Conservation (phyloP, 1,140 invertebrate species). For the Steinernema feltiae region DNA sequence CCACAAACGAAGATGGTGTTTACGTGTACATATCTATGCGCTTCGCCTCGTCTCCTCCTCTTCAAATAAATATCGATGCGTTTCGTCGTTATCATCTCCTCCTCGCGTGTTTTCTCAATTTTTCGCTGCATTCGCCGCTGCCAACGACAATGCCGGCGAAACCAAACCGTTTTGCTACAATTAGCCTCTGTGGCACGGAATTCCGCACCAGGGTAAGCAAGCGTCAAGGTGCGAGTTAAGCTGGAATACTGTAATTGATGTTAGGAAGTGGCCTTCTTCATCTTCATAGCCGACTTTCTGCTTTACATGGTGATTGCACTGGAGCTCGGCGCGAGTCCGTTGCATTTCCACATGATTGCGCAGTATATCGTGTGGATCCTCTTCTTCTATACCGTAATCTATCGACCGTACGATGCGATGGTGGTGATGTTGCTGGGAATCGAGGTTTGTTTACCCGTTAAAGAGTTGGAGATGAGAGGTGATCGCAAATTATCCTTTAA, state of each 20-base stretch:
- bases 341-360: background rate
- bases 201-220: background rate
- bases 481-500: no score
- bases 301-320: background rate
- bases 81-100: background rate
- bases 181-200: background rate
- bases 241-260: background rate
- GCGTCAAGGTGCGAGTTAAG: background rate
- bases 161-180: background rate
- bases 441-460: background rate
- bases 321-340: background rate
- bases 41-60: no score
- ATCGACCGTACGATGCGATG: background rate
- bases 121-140: background rate
- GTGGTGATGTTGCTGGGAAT: conserved; percentile 7
- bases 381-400: background rate
- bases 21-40: conserved; percentile 6
- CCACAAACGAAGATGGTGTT: background rate
- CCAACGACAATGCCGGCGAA: background rate
- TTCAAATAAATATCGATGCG: background rate
- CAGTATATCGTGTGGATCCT: background rate
- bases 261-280: background rate
- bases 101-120: background rate
- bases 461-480: no score
- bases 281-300: background rate